phyloP scores from a whole-genome alignment of 2,888 invertebrate species.

The Leptinotarsa peninsularis region DNA sequence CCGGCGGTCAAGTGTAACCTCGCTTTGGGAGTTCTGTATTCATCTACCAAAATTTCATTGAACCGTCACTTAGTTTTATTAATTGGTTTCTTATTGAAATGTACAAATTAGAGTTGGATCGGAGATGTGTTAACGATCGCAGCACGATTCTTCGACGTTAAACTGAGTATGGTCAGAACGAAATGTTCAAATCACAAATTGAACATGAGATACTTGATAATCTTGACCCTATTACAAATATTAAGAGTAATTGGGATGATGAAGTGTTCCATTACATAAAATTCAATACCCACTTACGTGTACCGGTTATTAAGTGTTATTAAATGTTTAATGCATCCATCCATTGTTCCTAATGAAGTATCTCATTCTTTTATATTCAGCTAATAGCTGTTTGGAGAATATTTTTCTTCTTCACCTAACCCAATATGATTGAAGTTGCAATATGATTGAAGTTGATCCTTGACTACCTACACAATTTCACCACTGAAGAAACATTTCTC shows the following conservation, averaged over 20 bases:
- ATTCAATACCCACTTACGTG: conserved; percentile 33
- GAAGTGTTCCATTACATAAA: conserved; percentile 34
- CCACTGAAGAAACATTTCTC: background rate
- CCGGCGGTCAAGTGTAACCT: no score
- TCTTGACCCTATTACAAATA: conserved; percentile 56
- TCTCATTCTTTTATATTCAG: background rate
- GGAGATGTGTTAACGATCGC: conserved; percentile 17
- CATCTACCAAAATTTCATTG: background rate
- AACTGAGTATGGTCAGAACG: conserved; percentile 24
- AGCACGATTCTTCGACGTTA: no score
- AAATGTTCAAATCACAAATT: conserved; percentile 27
- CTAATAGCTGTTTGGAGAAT: background rate
- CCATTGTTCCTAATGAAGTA: conserved; percentile 30
- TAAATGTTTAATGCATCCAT: conserved; percentile 25
- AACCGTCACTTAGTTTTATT: background rate
- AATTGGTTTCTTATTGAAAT: background rate
- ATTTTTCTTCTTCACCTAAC: conserved; percentile 7
- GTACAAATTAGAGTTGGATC: conserved; percentile 12
- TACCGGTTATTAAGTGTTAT: conserved; percentile 30
- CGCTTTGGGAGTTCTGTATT: no score
- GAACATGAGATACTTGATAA: conserved; percentile 49
- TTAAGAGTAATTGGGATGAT: conserved; percentile 47
- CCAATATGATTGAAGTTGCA: conserved; percentile 19
- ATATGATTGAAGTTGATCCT: conserved; percentile 18
- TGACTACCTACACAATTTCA: background rate